Evolutionary conservation across 2,113 vertebrate genomes (phyloP).

Genomic region (Globicephala melas): DNA sequence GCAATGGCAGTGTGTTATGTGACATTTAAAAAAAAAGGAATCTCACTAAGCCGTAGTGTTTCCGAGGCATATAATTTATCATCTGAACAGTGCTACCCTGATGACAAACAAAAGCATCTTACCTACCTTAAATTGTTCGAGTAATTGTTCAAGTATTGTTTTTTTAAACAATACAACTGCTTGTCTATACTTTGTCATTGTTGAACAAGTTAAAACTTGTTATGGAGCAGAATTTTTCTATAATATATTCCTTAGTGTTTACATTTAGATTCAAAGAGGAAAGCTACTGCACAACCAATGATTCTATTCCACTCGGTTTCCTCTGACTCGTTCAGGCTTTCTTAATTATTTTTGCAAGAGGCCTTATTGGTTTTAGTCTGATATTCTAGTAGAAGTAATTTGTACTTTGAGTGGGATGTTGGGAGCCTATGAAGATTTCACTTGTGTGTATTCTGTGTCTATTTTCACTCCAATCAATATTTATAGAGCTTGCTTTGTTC

Average conservation of each 20-base stretch:
- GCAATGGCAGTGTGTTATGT: neutral
- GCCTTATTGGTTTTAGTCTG: neutral
- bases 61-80: neutral
- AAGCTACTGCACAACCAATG: neutral
- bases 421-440: neutral
- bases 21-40: neutral
- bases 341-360: neutral
- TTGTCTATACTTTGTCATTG: neutral
- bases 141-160: neutral
- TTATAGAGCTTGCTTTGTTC: neutral
- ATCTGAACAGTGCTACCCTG: neutral
- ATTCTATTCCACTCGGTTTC: neutral
- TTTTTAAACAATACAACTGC: neutral
- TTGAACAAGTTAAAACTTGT: neutral
- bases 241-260: neutral
- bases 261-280: slow-evolving; percentile 20
- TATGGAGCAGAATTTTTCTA: neutral
- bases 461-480: neutral
- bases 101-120: neutral
- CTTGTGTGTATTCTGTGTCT: neutral
- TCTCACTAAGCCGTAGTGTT: neutral
- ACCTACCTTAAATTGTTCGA: neutral
- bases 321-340: neutral
- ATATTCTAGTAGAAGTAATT: neutral
- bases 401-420: neutral